Evolutionary conservation across 2,113 vertebrate genomes (phyloP), one percentile per base, ranked within the genome.

Genomic region (Proteles cristata): DNA sequence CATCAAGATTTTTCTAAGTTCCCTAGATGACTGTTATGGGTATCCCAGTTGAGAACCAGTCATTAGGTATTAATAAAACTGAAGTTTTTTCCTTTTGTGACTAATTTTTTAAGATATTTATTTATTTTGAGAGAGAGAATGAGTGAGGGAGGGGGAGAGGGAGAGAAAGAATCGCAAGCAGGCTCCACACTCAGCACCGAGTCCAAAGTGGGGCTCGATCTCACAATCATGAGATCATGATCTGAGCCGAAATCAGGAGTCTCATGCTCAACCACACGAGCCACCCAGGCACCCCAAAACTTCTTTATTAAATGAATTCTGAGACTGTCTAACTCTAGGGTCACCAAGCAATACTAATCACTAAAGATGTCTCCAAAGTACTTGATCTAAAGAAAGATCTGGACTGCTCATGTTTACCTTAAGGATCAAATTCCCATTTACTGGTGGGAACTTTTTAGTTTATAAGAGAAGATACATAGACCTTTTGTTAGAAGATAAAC

Each of bases 371-470:
- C 9, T 83, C n/a, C 45, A 16, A 58, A 93, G 65, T 71, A 74
- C 12, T 77, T n/a, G 43, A 11, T 69, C 82, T 94, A 55, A 93
- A 86, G 80, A 83, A 88, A 91, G 90, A 84, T 84, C 33, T 50
- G 61, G 1, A 79, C 31, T 73, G 10, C 63, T 92, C 3, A 2
- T 86, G 25, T 97, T 95, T 88, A 90, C 63, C 65, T 84, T 90
- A 69, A 89, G 11, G 58, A 88, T 85, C 83, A 87, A 53, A 80
- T 88, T 96, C 76, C 76, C 93, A 88, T 68, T 89, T 79, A 85
- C 55, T 73, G 39, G 79, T 97, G 87, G 94, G 90, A 95, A 97
- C 53, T 28, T 97, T 92, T 93, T 95, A 66, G 82, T 86, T 96
- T 93, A 35, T 74, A 95, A 93, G 88, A 74, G 79, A 90, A 96